Evolutionary conservation across 2,888 invertebrate species (phyloP).

Genomic region (Phymatocera aterrima): DNA sequence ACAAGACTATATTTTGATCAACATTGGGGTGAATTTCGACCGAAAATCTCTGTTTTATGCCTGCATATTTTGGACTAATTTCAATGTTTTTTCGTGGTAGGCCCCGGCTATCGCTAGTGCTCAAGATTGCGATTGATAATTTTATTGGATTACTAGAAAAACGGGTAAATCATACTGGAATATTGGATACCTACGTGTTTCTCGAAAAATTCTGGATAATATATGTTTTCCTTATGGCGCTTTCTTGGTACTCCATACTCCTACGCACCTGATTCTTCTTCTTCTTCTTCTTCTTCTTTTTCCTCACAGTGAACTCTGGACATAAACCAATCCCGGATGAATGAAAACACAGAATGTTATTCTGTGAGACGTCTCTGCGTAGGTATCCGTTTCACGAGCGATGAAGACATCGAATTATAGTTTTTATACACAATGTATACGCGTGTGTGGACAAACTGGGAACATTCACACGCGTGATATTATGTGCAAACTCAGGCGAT

Average conservation of each 20-base stretch:
- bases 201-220: background rate
- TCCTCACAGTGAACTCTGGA: constrained; percentile 56
- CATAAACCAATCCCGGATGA: constrained; percentile 71
- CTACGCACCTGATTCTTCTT: background rate
- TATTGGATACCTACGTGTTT: too few relatives aligned
- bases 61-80: too few relatives aligned
- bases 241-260: background rate
- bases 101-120: too few relatives aligned
- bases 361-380: constrained; percentile 54
- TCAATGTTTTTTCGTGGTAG: too few relatives aligned
- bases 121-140: too few relatives aligned
- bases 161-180: too few relatives aligned
- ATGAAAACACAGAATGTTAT: constrained; percentile 52
- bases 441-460: background rate
- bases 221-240: too few relatives aligned
- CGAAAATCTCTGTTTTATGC: too few relatives aligned
- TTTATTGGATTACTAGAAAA: too few relatives aligned
- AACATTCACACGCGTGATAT: too few relatives aligned
- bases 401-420: constrained; percentile 72
- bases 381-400: constrained; percentile 71
- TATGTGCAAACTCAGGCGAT: background rate
- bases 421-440: constrained; percentile 54
- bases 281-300: background rate
- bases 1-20: too few relatives aligned
- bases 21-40: too few relatives aligned